phyloP scores from a whole-genome alignment of 2,888 invertebrate species.

The Caenorhabditis japonica region DNA sequence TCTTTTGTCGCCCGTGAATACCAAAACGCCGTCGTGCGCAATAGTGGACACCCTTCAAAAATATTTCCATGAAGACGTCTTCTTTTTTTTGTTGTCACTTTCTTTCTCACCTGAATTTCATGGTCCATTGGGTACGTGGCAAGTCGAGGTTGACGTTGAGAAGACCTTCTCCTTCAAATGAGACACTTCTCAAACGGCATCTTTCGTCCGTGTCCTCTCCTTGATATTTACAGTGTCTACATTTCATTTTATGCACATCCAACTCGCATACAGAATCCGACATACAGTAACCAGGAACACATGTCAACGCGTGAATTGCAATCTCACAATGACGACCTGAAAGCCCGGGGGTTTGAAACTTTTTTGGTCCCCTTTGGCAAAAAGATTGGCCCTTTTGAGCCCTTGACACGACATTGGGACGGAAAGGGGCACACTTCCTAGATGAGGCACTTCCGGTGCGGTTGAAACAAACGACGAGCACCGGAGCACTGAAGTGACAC shows the following conservation, averaged over 20 bases:
- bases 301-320: conserved; percentile 55
- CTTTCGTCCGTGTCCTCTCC: conserved; percentile 58
- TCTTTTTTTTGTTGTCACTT: conserved; percentile 11
- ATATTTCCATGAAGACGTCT: conserved; percentile 6
- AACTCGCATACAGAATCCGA: conserved; percentile 59
- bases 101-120: conserved; percentile 57
- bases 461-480: conserved; percentile 45
- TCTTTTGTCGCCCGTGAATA: conserved; percentile 67
- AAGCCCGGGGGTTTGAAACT: conserved; percentile 15
- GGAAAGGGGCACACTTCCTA: conserved; percentile 22
- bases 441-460: conserved; percentile 49
- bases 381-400: conserved; percentile 6
- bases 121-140: conserved; percentile 62
- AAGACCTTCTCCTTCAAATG: conserved; percentile 68
- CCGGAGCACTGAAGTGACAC: conserved; percentile 46
- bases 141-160: conserved; percentile 59
- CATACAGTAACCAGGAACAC: conserved; percentile 64
- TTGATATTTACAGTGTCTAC: conserved; percentile 57
- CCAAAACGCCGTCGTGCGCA: conserved; percentile 64
- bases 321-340: conserved; percentile 60
- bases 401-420: conserved; percentile 21
- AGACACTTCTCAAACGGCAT: conserved; percentile 70
- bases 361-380: neutral
- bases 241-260: conserved; percentile 54
- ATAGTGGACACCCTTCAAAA: conserved; percentile 69